Percentiles rank a stretch among this genome's conserved stretches.
Evolutionary conservation across 2,888 invertebrate species (phyloP).

Genomic region (Resseliella maxima): DNA sequence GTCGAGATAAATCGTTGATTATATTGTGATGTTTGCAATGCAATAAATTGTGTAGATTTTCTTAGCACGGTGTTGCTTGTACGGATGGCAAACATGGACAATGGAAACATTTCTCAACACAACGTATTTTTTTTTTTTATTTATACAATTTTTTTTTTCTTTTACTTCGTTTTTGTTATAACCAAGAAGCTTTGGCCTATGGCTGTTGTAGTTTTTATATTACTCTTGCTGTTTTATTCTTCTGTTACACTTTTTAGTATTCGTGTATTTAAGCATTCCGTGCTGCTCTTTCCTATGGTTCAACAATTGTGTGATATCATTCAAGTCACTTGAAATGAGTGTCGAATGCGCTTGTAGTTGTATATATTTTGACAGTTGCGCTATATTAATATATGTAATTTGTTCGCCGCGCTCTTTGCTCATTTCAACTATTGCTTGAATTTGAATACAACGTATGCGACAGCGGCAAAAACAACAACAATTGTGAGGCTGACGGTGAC

Average conservation of each 20-base stretch:
- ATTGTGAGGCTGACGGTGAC: neutral
- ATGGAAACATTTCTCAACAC: constrained; percentile 30
- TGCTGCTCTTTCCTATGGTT: neutral
- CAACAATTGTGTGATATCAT: neutral
- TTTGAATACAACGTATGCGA: no score
- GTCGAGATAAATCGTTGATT: constrained; percentile 61
- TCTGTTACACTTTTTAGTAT: neutral
- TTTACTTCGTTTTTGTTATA: neutral
- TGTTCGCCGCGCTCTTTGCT: neutral
- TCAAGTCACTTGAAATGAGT: neutral
- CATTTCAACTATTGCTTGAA: neutral
- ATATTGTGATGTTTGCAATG: neutral
- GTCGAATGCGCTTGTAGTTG: neutral
- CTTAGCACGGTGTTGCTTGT: constrained; percentile 2
- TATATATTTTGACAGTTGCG: constrained; percentile 51
- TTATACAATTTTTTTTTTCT: constrained; percentile 19
- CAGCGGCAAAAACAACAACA: no score
- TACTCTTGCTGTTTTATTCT: neutral
- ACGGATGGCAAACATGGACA: constrained; percentile 21
- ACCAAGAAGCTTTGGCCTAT: neutral
- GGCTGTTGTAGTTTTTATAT: constrained; percentile 29
- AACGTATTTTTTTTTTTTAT: no score
- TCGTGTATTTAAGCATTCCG: constrained; percentile 12
- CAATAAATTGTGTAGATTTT: constrained; percentile 24
- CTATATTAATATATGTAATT: neutral